Base-by-base conservation (phyloP, 2,888 invertebrate genomes). In the Cryptocephalus moraei region DNA sequence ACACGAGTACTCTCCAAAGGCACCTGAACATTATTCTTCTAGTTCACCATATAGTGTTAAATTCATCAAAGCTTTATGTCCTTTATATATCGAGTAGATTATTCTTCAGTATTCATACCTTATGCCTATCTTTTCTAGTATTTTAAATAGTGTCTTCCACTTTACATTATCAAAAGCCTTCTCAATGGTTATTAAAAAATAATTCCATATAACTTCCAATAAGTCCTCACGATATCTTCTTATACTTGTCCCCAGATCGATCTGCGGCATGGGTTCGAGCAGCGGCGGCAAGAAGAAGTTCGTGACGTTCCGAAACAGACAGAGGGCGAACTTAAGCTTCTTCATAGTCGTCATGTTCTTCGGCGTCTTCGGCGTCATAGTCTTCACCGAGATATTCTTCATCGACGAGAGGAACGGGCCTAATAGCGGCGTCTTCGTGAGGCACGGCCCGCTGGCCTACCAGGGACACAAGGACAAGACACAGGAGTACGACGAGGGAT, bases 311-410 rank as follows among this genome's bases (percentile, higher is more conserved):
- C 78, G 75, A 67, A 80, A 74, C 69, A 79, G 84, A 62, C 88
- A 90, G 69, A 79, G 90, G 58, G 88, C 89, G 58, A 86, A 87
- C 69, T 84, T 90, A 79, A 90, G 89, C 64, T 91, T 91, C 73
- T 83, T 91, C 72, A 85, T 91, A 68, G 90, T 91, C 54, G 81
- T 91, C 59, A 88, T 90, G 76, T 91, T 92, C 72, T 90, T 91
- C 70, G 86, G 85, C 39, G 84, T 92, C 49, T 91, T 91, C 67
- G 88, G 88, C 41, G 77, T 90, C 61, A 91, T 91, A 63, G 84
- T 91, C 51, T 77, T 91, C 57, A 90, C 91, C 52, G 91, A 91
- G 73, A 84, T 91, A 61, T 79, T 88, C 64, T 74, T 81, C 57
- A 79, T 81, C 55, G 80, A 83, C 65, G 81, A 81, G 56, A 71